Base-by-base conservation (phyloP, 2,888 invertebrate species). In the Allacma fusca region DNA sequence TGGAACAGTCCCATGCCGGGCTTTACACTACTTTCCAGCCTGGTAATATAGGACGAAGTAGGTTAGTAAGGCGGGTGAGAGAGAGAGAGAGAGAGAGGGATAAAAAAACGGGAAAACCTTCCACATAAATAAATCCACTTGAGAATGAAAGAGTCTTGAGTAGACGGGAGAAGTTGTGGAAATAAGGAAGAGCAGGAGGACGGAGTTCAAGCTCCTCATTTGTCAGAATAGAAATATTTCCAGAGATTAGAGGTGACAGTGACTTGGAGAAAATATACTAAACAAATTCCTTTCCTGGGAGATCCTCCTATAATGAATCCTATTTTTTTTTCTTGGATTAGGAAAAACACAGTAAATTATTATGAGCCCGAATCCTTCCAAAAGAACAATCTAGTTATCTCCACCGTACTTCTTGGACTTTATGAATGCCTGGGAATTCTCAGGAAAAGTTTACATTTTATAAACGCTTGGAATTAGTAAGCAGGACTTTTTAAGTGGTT, bases 51-150 rank as follows among this genome's bases (percentile, higher is more conserved):
- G 50, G 19, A 23, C 1, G 43, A 70, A 70, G 70, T 70, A 70
- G 70, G 70, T 70, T 70, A 70, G 70, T 70, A 50, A 70, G 70
- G 50, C 70, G 23, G n/a, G 50, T 5, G 19, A 50, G 40, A 68
- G 19, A 50, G 40, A 68, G 21, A 40, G 29, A 40, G 34, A 68
- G 12, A 28, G 64, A 4, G 16, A 64, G 64, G 34, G 24, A 69
- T 40, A 50, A 70, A 70, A 43, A 23, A 24, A 23, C 13, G 70
- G 1, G 16, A 50, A 50, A 50, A 21, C 50, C 50, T 50, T 50
- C 19, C 50, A 50, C 50, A n/a, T 50, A 50, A 50, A 50, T 19
- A 50, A 13, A n/a, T n/a, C 50, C 50, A 50, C 50, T 50, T 50
- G 50, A 50, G 50, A n/a, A 50, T 50, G 50, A 50, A 50, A 50